Conservation (phyloP, 2,113 vertebrate species). For the Rhinopomastus cyanomelas region DNA sequence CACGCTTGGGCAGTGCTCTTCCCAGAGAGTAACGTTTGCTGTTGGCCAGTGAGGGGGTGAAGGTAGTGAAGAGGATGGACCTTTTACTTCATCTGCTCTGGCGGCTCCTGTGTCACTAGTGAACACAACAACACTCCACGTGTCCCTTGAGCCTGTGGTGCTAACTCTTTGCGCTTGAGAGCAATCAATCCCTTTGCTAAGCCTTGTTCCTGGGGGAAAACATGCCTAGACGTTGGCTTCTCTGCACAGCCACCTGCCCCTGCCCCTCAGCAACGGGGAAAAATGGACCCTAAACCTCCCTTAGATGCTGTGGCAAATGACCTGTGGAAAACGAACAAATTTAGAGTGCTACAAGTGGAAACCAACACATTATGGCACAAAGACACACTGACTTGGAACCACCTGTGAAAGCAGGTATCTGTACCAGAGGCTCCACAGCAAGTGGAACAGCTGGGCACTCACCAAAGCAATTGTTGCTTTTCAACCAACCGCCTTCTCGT, state of each 20-base stretch:
- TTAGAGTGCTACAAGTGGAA: background rate
- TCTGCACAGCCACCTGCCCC: background rate
- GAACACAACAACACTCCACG: background rate
- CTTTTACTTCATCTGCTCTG: background rate
- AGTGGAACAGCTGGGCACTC: background rate
- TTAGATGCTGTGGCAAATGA: background rate
- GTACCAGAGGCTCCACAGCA: background rate
- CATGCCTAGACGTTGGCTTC: background rate
- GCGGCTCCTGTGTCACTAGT: background rate
- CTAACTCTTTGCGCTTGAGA: background rate
- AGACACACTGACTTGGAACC: background rate
- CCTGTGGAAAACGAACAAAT: background rate
- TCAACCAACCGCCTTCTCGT: background rate
- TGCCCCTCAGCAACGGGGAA: too few relatives aligned
- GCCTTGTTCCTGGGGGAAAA: background rate
- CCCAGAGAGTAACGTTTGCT: background rate
- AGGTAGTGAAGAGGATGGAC: background rate
- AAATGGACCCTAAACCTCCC: background rate
- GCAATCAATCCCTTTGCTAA: background rate
- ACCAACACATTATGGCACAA: background rate
- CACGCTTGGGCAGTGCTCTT: rapidly evolving
- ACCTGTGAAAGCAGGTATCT: background rate
- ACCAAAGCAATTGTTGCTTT: background rate
- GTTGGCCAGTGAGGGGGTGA: background rate
- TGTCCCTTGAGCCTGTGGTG: rapidly evolving